Conservation (phyloP, 2,113 vertebrate genomes). For the Dolichallabes microphthalmus region DNA sequence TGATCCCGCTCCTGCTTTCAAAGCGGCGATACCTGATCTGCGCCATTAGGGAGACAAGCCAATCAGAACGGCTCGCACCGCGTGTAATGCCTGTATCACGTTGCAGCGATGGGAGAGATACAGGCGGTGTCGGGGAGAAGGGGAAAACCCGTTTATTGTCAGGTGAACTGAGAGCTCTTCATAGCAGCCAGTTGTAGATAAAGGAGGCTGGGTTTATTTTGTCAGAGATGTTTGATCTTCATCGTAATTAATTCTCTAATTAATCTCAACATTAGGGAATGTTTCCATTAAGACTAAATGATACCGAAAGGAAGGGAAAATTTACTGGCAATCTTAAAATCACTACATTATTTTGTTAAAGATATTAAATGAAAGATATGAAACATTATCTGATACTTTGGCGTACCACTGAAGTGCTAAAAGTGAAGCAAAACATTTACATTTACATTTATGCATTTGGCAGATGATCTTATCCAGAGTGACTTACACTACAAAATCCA, state of each 20-base stretch:
- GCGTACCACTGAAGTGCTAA: no score
- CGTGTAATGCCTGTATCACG: conserved; percentile 49
- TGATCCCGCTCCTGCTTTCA: conserved; percentile 71
- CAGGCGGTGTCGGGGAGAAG: conserved; percentile 31
- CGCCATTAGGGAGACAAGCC: conserved; percentile 35
- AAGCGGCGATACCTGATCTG: conserved; percentile 66
- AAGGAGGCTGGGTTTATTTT: neutral
- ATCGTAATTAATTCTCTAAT: conserved; percentile 27
- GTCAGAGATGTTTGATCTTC: neutral
- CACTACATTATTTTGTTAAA: neutral
- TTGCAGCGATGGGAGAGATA: conserved; percentile 48
- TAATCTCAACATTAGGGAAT: neutral
- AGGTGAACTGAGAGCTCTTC: conserved; percentile 29
- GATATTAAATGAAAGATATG: neutral
- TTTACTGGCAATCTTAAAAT: neutral
- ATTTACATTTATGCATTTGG: no score
- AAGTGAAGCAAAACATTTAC: no score
- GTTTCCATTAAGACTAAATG: neutral
- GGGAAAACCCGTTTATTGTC: conserved; percentile 43
- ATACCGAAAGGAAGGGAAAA: neutral
- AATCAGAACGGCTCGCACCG: conserved; percentile 22
- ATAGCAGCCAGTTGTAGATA: conserved; percentile 3
- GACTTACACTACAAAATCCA: no score
- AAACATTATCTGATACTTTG: no score
- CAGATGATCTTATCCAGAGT: no score